Percentiles rank a stretch among this genome's conserved stretches.
These are phyloP conservation scores for Sesia apiformis DNA, from an alignment of 2,888 invertebrate genomes.

Conservation along the genomic window DNA sequence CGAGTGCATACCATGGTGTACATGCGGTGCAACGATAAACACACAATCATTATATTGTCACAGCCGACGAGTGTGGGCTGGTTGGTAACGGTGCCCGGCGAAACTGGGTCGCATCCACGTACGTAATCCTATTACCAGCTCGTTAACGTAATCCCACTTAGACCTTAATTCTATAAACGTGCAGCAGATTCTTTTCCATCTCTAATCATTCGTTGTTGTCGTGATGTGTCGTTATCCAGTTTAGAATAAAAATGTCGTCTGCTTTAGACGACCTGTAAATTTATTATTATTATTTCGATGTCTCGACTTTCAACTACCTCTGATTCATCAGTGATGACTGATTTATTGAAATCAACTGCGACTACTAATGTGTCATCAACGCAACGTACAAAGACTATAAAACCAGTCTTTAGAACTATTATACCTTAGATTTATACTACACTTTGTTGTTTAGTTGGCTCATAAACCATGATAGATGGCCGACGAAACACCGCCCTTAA, in stretches of 20 bases:
- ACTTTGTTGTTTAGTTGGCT: slow-evolving; percentile 27
- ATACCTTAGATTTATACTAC: no score
- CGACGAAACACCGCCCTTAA: slow-evolving; percentile 11
- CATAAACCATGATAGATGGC: slow-evolving; percentile 42
- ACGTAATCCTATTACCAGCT: slow-evolving; percentile 69
- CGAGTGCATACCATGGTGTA: slow-evolving; percentile 22
- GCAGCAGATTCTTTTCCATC: slow-evolving; percentile 14
- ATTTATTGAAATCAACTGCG: slow-evolving; percentile 14
- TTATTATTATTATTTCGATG: no score
- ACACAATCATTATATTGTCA: slow-evolving; percentile 65
- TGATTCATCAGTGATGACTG: slow-evolving; percentile 23
- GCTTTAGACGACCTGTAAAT: no score
- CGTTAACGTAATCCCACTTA: slow-evolving; percentile 59
- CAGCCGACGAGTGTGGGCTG: slow-evolving; percentile 21
- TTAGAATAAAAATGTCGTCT: not conserved
- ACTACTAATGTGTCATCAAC: slow-evolving; percentile 29
- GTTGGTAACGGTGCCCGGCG: slow-evolving; percentile 48
- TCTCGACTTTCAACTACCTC: slow-evolving; percentile 6
- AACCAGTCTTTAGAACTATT: slow-evolving; percentile 5
- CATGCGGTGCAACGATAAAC: slow-evolving; percentile 40
- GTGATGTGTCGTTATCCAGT: not conserved
- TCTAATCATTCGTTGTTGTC: not conserved
- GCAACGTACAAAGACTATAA: slow-evolving; percentile 24
- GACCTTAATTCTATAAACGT: slow-evolving; percentile 35
- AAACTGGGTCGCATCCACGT: slow-evolving; percentile 54